Base-by-base conservation (phyloP, 2,797 vertebrate genomes). In the Cryptoprocta ferox region DNA sequence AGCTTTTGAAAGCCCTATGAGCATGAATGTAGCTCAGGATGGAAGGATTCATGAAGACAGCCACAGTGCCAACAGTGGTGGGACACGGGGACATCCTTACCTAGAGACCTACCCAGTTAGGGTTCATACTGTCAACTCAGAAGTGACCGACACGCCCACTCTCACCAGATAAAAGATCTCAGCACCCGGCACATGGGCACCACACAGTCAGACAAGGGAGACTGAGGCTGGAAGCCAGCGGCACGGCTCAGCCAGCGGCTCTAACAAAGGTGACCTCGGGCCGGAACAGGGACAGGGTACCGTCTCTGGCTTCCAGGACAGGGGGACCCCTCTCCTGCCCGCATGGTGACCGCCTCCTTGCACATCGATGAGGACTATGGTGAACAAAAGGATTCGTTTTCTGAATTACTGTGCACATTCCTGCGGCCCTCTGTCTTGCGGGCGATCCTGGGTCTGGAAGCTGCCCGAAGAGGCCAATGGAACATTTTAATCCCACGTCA, bases 41-140 rank as follows among this genome's bases (percentile, higher is more conserved):
- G 7, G 56, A 35, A 75, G 45, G 65, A 13, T 15, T 11, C 26
- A 37, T 5, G 24, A 39, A 56, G 7, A 15, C 6, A 56, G 19
- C 6, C 66, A 48, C 18, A 1, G 59, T 4, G 1, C 37, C 24
- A 24, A 6, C 1, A 2, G 14, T 0, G 3, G 1, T 18, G 45
- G 50, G 19, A 30, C 32, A 6, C 10, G 12, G 65, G 3, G 1
- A 11, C 30, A 0, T 13, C 12, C 73, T 39, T 28, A 10, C 2
- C 5, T 10, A 3, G 70, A 45, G 32, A 0, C 11, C 4, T 3
- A 1, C 4, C 5, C 45, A n/a, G 21, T 35, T 5, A 5, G 4
- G 1, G 70, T 32, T 50, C n/a, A 0, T 0, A 53, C 0, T 16
- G 30, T 0, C 16, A 32, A 71, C 39, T 11, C 35, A 37, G 35